Conservation (phyloP, 2,113 vertebrate species). For the Henicopernis longicauda region DNA sequence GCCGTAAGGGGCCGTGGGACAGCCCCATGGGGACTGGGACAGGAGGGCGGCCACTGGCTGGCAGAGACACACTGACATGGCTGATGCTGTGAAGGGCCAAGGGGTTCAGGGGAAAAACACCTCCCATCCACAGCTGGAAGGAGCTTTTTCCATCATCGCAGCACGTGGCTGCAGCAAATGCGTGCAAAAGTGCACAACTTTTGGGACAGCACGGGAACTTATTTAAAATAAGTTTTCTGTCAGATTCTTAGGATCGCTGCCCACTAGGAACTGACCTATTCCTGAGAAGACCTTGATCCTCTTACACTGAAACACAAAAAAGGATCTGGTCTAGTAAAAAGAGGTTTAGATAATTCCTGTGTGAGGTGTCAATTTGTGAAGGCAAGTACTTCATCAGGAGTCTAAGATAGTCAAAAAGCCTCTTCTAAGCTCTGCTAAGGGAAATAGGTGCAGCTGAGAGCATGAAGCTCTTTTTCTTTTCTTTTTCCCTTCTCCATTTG, state of each 20-base stretch:
- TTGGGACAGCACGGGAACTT: not conserved
- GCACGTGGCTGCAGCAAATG: not conserved
- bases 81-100: fast-evolving
- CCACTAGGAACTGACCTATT: not conserved
- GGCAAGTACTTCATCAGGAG: not conserved
- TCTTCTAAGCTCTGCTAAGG: not conserved
- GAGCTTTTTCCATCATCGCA: not conserved
- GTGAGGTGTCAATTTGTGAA: not conserved
- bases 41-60: fast-evolving
- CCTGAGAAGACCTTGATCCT: not conserved
- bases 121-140: not conserved
- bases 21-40: too few species aligned
- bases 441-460: not conserved
- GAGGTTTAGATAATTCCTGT: not conserved
- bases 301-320: not conserved
- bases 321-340: not conserved
- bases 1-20: not conserved
- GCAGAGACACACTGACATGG: fast-evolving
- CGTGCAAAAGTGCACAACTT: not conserved
- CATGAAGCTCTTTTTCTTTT: not conserved
- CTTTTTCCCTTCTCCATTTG: not conserved
- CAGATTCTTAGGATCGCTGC: not conserved
- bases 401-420: not conserved
- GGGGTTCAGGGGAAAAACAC: not conserved
- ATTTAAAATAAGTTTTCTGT: not conserved